Conservation (phyloP, 2,113 vertebrate species). For the Neopipo cinnamomea region DNA sequence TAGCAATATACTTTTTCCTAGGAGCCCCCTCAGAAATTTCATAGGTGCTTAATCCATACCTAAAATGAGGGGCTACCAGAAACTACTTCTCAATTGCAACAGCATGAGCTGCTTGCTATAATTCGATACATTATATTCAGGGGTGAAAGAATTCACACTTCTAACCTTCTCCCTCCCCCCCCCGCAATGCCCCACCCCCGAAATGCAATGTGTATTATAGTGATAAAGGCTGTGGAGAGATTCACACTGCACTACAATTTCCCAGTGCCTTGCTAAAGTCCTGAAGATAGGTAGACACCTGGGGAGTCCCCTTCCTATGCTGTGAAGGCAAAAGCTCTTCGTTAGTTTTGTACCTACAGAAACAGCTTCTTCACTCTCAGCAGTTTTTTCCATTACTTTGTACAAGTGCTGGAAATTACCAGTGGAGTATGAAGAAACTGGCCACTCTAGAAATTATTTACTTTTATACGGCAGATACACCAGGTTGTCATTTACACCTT, state of each 20-base stretch:
- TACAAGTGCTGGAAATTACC: slow-evolving; percentile 50
- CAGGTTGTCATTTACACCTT: slow-evolving; percentile 23
- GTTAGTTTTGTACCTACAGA: slow-evolving; percentile 37
- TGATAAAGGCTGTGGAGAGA: slow-evolving; percentile 27
- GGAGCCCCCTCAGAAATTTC: neutral
- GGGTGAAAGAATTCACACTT: slow-evolving; percentile 9
- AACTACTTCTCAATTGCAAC: neutral
- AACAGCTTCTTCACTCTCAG: slow-evolving; percentile 56
- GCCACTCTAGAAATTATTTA: slow-evolving; percentile 40
- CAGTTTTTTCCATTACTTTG: slow-evolving; percentile 24
- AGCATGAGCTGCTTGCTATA: neutral
- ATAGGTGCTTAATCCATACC: neutral
- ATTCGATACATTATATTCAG: neutral
- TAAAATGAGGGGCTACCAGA: neutral
- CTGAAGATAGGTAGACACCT: slow-evolving; percentile 42
- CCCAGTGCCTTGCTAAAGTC: neutral
- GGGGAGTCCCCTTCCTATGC: neutral
- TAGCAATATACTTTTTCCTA: neutral
- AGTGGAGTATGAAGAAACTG: slow-evolving; percentile 50
- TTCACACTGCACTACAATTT: neutral
- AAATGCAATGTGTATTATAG: neutral
- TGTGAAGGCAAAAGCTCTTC: slow-evolving; percentile 17
- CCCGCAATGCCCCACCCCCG: neutral
- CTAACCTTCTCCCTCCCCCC: neutral
- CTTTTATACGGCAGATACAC: slow-evolving; percentile 22